Base-by-base conservation (phyloP, 2,113 vertebrate species). In the Cinclus mexicanus region DNA sequence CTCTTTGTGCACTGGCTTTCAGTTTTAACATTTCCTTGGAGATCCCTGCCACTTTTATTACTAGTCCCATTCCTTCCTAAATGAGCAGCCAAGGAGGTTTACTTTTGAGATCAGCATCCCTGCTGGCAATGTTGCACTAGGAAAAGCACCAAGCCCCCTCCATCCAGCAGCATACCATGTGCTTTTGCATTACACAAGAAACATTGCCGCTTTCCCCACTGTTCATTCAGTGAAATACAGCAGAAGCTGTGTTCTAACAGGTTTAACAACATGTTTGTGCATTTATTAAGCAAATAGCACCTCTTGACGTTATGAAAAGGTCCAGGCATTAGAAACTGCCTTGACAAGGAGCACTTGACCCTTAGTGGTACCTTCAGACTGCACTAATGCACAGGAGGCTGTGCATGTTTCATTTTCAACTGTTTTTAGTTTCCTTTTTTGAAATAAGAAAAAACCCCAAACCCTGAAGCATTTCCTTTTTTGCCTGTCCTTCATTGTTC, bases 251-350 rank as follows among this genome's bases (percentile, higher is more conserved):
- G 93, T 92, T 94, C 50, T 78, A 82, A 50, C 41, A 52, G 70
- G 24, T 94, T 92, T 96, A 89, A 85, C 6, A 5, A 76, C 76
- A 42, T 78, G 61, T 78, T 86, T 93, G 61, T 86, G 77, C 55
- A 64, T 95, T 95, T 87, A 68, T 96, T 94, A 81, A 82, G 63
- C 77, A 96, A 93, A 74, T 85, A 89, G 63, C 68, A 93, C 88
- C 80, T 96, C 88, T 90, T 81, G 86, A 92, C 0, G 0, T 79
- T 90, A 35, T 1, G 0, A 81, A 88, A 95, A 83, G 14, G 44
- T 78, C 60, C n/a, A 5, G 83, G 53, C 67, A 72, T 87, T 71
- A 57, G 80, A 87, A 89, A 90, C 33, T 72, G n/a, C 83, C 49
- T 85, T 52, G 64, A 75, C 85, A 57, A 94, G 82, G 82, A 75